phyloP scores from a whole-genome alignment of 2,797 vertebrate genomes.

The Pipistrellus kuhlii region DNA sequence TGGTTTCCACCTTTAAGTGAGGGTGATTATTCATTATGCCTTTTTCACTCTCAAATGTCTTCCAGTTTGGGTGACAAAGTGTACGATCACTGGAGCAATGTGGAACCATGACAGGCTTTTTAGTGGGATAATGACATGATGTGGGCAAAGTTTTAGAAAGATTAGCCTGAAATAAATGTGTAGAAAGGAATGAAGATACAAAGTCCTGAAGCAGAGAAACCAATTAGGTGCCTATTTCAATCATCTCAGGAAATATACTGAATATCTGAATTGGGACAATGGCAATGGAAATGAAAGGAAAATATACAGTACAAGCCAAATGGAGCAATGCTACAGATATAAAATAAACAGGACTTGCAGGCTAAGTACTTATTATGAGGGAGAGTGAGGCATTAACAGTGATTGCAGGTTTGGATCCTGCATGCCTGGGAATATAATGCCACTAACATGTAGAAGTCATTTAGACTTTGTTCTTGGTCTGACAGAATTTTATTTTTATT shows the following conservation, averaged over 20 bases:
- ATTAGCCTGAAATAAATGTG: conserved; percentile 15
- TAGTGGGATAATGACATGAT: conserved; percentile 20
- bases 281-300: background rate
- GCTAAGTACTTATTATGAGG: background rate
- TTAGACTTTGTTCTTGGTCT: background rate
- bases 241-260: background rate
- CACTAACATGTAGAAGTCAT: background rate
- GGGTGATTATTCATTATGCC: background rate
- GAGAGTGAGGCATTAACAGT: background rate
- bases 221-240: background rate
- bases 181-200: conserved; percentile 23
- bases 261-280: background rate
- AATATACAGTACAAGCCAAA: background rate
- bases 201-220: conserved; percentile 46
- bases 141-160: conserved; percentile 10
- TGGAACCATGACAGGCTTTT: background rate
- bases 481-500: background rate
- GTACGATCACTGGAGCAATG: background rate
- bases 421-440: background rate
- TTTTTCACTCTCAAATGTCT: background rate
- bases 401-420: background rate
- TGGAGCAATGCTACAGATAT: background rate
- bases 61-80: conserved; percentile 36
- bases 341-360: background rate
- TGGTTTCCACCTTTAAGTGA: background rate